phyloP scores from a whole-genome alignment of 2,113 vertebrate genomes.

The Ploceus nigricollis region DNA sequence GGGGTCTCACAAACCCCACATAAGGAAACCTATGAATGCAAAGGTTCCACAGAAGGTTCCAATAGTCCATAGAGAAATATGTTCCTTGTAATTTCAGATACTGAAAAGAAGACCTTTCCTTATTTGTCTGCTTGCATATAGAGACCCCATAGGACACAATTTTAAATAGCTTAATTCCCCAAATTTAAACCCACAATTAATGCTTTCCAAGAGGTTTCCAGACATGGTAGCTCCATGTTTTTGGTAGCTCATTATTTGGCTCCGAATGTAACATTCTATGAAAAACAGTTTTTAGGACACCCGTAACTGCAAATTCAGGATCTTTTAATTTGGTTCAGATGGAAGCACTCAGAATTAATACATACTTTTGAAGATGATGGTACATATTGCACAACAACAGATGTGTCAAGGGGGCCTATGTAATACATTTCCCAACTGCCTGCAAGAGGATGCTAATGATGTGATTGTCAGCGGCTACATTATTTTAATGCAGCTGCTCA shows the following conservation, averaged over 20 bases:
- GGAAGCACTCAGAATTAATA: background rate
- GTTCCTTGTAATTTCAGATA: background rate
- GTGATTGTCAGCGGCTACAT: background rate
- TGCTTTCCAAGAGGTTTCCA: background rate
- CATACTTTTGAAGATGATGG: background rate
- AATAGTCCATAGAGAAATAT: background rate
- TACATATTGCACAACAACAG: background rate
- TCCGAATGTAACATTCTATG: background rate
- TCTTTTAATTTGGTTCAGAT: slow-evolving; percentile 9
- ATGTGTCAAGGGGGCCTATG: background rate
- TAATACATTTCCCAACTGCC: background rate
- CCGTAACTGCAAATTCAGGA: background rate
- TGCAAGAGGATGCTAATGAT: background rate
- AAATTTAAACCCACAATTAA: background rate
- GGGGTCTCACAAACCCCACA: background rate
- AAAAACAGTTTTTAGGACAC: background rate
- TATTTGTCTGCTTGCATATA: background rate
- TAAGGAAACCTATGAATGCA: background rate
- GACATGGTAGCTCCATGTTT: background rate
- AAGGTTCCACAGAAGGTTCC: background rate
- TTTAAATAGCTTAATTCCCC: background rate
- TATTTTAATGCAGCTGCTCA: background rate
- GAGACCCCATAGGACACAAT: background rate
- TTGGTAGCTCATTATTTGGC: too few relatives aligned
- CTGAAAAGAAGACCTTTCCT: background rate